Evolutionary conservation across 1,140 invertebrate genomes (phyloP).

Genomic region (Spodoptera litura): DNA sequence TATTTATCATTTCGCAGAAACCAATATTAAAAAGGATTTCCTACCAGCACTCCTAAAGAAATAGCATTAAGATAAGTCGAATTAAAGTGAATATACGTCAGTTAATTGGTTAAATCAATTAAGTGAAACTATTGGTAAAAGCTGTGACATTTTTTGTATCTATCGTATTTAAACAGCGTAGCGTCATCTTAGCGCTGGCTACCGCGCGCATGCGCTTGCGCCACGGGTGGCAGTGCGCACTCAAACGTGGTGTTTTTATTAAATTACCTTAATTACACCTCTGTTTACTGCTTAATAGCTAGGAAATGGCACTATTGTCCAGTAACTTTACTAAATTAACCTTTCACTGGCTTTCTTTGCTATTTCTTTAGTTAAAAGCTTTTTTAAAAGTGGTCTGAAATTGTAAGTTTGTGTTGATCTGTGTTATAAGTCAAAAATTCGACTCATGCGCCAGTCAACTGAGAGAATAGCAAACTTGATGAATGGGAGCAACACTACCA

Average conservation of each 20-base stretch:
- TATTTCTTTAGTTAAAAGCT: neutral
- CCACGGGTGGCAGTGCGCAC: slow-evolving; percentile 41
- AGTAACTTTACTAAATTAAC: slow-evolving; percentile 6
- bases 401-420: neutral
- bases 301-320: slow-evolving; percentile 41
- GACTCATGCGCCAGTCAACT: too few species aligned
- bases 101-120: too few species aligned
- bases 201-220: slow-evolving; percentile 14
- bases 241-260: slow-evolving; percentile 46
- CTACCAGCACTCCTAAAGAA: too few species aligned
- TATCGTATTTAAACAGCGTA: neutral
- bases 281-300: slow-evolving; percentile 42
- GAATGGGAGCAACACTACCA: too few species aligned
- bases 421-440: neutral
- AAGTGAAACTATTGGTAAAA: too few species aligned
- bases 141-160: too few species aligned
- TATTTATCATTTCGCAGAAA: too few species aligned
- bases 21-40: too few species aligned
- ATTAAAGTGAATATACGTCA: too few species aligned
- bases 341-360: neutral
- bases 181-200: slow-evolving; percentile 29
- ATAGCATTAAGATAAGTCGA: too few species aligned
- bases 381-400: neutral
- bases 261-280: slow-evolving; percentile 47
- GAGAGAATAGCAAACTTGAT: too few species aligned